Percentiles rank a stretch among this genome's conserved stretches.
Conservation (phyloP, 2,113 vertebrate species). For the Acrocephalus arundinaceus region DNA sequence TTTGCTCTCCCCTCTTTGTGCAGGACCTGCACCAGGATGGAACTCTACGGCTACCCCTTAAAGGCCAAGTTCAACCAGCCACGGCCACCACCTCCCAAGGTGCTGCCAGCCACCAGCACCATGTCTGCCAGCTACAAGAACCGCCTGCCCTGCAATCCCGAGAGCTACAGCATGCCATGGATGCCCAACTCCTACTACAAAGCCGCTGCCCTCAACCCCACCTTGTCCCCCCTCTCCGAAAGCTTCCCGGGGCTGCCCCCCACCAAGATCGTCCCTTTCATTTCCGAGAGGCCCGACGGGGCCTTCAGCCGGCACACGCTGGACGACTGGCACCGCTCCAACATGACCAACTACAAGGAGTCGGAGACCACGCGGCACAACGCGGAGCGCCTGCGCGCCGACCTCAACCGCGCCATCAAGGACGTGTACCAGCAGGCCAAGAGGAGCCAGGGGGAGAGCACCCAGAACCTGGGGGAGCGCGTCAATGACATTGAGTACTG, state of each 20-base stretch:
- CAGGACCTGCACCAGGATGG: slow-evolving; percentile 75
- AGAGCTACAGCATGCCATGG: slow-evolving; percentile 81
- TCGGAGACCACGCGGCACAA: slow-evolving; percentile 82
- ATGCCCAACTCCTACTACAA: slow-evolving; percentile 81
- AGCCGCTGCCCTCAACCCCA: slow-evolving; percentile 67
- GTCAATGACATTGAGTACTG: slow-evolving; percentile 90
- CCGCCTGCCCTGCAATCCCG: slow-evolving; percentile 70
- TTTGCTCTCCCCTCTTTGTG: not conserved
- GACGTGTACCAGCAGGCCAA: slow-evolving; percentile 85
- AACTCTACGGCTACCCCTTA: slow-evolving; percentile 81
- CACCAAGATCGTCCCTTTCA: slow-evolving; percentile 78
- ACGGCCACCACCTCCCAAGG: slow-evolving; percentile 73
- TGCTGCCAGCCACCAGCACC: slow-evolving; percentile 85
- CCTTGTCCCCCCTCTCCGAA: slow-evolving; percentile 66
- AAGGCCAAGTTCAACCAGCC: slow-evolving; percentile 78
- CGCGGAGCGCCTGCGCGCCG: slow-evolving; percentile 83
- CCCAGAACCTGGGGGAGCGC: slow-evolving; percentile 85
- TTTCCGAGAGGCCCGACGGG: slow-evolving; percentile 77
- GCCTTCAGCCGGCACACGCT: slow-evolving; percentile 83
- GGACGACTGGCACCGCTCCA: slow-evolving; percentile 90
- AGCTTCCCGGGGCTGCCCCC: slow-evolving; percentile 73
- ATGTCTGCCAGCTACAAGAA: slow-evolving; percentile 83
- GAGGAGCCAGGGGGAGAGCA: slow-evolving; percentile 81
- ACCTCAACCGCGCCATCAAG: slow-evolving; percentile 85
- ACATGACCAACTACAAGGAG: slow-evolving; percentile 83